Evolutionary conservation across 2,797 vertebrate species (phyloP).

Genomic region (Periparus ater): DNA sequence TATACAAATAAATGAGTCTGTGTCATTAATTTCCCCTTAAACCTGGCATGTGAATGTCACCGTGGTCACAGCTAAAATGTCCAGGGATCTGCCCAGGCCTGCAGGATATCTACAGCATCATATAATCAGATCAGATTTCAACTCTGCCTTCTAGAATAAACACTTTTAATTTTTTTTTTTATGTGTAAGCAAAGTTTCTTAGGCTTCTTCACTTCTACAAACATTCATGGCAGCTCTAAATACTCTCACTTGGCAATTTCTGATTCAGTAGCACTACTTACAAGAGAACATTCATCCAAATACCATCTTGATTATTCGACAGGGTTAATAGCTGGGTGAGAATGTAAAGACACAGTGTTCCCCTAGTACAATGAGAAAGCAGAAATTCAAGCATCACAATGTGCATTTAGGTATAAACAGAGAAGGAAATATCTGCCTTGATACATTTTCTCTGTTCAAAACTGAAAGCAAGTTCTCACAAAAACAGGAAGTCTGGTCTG

Average conservation of each 20-base stretch:
- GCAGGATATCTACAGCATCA: neutral
- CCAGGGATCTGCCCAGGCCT: neutral
- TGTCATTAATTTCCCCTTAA: neutral
- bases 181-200: slow-evolving; percentile 26
- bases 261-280: neutral
- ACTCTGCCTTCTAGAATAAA: slow-evolving; percentile 40
- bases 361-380: neutral
- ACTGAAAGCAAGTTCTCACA: neutral
- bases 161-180: neutral
- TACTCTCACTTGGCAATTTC: neutral
- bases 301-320: neutral
- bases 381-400: neutral
- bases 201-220: slow-evolving; percentile 40
- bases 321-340: neutral
- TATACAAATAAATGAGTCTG: neutral
- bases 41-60: slow-evolving; percentile 33
- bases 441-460: neutral
- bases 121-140: slow-evolving; percentile 5
- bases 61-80: neutral
- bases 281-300: neutral
- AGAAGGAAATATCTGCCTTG: neutral
- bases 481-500: neutral
- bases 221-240: slow-evolving; percentile 20
- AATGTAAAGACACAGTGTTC: neutral
- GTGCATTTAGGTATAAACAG: neutral